These are phyloP conservation scores for Hyposoter didymator DNA, from an alignment of 2,888 invertebrate genomes.

Conservation along the genomic window DNA sequence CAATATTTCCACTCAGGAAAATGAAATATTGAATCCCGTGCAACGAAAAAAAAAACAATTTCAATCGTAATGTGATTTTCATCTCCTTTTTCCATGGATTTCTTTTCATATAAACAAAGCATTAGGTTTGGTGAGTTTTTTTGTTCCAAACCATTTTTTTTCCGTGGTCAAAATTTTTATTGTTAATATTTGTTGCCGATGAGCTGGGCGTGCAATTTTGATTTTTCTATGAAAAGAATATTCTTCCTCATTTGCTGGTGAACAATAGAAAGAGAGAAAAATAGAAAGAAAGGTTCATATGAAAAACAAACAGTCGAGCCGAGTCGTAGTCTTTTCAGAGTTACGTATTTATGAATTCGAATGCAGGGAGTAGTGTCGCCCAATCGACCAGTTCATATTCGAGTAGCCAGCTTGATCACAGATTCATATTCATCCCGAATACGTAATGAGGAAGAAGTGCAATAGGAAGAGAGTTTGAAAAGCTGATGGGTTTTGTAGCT, in stretches of 20 bases:
- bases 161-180: too few species aligned
- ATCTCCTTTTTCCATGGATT: too few species aligned
- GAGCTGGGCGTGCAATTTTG: neutral
- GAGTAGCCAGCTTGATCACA: conserved; percentile 30
- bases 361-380: neutral
- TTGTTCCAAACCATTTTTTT: too few species aligned
- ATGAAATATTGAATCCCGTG: neutral
- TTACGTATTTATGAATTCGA: neutral
- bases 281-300: neutral
- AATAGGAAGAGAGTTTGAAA: conserved; percentile 3
- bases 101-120: too few species aligned
- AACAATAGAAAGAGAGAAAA: too few species aligned
- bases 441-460: neutral
- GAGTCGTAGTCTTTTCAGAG: neutral
- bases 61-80: neutral
- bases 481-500: conserved; percentile 28
- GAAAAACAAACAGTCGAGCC: neutral
- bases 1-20: neutral
- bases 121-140: too few species aligned
- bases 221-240: neutral
- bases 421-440: conserved; percentile 41
- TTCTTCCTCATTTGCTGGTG: neutral
- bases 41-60: neutral
- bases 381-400: conserved; percentile 2
- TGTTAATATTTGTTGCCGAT: neutral